Percentiles rank a stretch among this genome's conserved stretches.
Evolutionary conservation across 2,888 invertebrate species (phyloP).

Genomic region (Netelia melanura): DNA sequence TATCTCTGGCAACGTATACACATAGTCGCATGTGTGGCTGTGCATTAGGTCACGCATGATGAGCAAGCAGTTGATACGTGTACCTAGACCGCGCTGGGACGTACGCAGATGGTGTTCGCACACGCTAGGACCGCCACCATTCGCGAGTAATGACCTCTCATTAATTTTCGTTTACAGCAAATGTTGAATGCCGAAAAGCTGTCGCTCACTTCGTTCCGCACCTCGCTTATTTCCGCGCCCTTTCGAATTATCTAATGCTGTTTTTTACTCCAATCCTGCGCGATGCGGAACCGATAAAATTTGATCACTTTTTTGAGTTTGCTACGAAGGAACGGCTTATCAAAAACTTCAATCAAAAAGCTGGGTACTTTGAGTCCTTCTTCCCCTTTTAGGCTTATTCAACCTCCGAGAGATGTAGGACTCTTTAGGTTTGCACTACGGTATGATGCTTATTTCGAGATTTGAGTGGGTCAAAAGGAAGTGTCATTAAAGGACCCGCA

Average conservation of each 20-base stretch:
- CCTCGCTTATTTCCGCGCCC: slow-evolving; percentile 11
- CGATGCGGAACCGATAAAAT: background rate
- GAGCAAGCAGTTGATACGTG: slow-evolving; percentile 64
- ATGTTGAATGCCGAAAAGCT: slow-evolving; percentile 44
- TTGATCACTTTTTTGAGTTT: background rate
- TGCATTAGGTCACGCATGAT: slow-evolving; percentile 65
- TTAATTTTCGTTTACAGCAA: slow-evolving; percentile 64
- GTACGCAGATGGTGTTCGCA: slow-evolving; percentile 57
- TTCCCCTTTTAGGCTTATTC: too few relatives aligned
- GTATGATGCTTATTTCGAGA: background rate
- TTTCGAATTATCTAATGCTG: slow-evolving; percentile 19
- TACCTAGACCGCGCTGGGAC: slow-evolving; percentile 49
- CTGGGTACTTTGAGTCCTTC: too few relatives aligned
- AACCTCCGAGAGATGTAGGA: too few relatives aligned
- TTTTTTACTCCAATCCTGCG: background rate
- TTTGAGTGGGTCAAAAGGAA: background rate
- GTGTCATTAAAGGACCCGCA: background rate
- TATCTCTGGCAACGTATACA: slow-evolving; percentile 12
- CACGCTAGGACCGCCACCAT: slow-evolving; percentile 21
- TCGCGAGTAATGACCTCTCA: slow-evolving; percentile 61
- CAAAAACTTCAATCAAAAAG: background rate
- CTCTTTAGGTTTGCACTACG: too few relatives aligned
- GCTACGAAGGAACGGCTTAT: background rate
- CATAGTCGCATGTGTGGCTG: slow-evolving; percentile 35
- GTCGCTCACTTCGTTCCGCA: background rate